Evolutionary conservation across 2,888 invertebrate species (phyloP).

Genomic region (Stegana nigrithorax): DNA sequence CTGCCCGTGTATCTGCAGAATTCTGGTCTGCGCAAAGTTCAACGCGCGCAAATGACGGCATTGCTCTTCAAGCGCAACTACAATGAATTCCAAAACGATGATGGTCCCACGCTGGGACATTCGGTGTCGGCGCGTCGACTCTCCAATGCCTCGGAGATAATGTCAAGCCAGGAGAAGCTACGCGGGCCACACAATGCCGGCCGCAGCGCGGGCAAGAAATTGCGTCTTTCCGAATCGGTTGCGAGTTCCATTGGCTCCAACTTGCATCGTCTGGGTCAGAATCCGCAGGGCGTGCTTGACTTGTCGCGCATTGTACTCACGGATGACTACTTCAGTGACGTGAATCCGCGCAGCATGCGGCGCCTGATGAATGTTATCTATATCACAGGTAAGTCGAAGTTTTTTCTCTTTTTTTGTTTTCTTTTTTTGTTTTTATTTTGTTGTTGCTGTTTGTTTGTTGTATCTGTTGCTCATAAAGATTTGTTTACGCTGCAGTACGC

Average conservation of each 20-base stretch:
- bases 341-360: conserved; percentile 97
- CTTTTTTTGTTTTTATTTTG: not conserved
- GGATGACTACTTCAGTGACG: conserved; percentile 98
- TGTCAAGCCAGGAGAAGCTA: conserved; percentile 86
- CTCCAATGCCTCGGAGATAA: conserved; percentile 83
- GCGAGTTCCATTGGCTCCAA: conserved; percentile 93
- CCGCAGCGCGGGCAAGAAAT: conserved; percentile 76
- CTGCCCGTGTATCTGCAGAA: conserved; percentile 98
- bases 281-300: conserved; percentile 71
- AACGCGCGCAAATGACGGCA: conserved; percentile 86
- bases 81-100: conserved; percentile 63
- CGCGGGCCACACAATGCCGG: conserved; percentile 59
- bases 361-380: conserved; percentile 97
- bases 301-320: conserved; percentile 87
- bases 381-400: conserved; percentile 78
- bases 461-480: not conserved
- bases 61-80: conserved; percentile 66
- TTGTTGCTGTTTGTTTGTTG: not conserved
- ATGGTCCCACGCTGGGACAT: conserved; percentile 62
- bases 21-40: conserved; percentile 90
- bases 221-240: conserved; percentile 87
- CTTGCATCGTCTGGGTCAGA: conserved; percentile 80
- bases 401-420: not conserved
- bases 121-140: conserved; percentile 80
- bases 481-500: conserved; percentile 75